These are phyloP conservation scores for Coranthus polyacanthus DNA, from an alignment of 2,797 vertebrate species.

Conservation along the genomic window DNA sequence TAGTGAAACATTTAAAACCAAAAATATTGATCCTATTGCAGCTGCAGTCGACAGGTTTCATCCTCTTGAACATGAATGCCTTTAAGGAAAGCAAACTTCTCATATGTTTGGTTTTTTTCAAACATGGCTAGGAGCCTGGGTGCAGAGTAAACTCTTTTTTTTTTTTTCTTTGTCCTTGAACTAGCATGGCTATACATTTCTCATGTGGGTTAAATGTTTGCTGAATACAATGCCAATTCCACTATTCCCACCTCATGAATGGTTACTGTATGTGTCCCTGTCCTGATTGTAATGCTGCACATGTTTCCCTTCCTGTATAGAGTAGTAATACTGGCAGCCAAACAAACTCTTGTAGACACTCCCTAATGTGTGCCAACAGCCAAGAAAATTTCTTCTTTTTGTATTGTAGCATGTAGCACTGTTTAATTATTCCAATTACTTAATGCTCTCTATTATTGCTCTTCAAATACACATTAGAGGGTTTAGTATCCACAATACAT, in stretches of 20 bases:
- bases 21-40: too few relatives aligned
- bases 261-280: neutral
- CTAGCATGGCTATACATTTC: neutral
- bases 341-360: conserved; percentile 23
- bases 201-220: conserved; percentile 1
- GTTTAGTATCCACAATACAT: neutral
- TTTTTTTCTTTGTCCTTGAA: too few relatives aligned
- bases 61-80: too few relatives aligned
- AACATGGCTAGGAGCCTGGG: too few relatives aligned
- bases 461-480: conserved; percentile 1
- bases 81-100: too few relatives aligned
- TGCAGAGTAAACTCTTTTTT: too few relatives aligned
- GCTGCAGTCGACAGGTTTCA: too few relatives aligned
- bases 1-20: too few relatives aligned
- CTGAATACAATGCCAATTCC: neutral
- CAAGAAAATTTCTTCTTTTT: conserved; percentile 13
- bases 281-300: conserved; percentile 13
- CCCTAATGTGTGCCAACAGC: conserved; percentile 8
- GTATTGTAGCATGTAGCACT: conserved; percentile 1
- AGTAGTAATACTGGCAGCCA: conserved; percentile 5
- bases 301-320: conserved; percentile 10
- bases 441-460: neutral
- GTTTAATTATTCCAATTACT: conserved; percentile 15
- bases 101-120: too few relatives aligned
- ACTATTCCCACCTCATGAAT: conserved; percentile 4